Evolutionary conservation across 2,888 invertebrate genomes (phyloP).

Genomic region (Athetis lepigone): DNA sequence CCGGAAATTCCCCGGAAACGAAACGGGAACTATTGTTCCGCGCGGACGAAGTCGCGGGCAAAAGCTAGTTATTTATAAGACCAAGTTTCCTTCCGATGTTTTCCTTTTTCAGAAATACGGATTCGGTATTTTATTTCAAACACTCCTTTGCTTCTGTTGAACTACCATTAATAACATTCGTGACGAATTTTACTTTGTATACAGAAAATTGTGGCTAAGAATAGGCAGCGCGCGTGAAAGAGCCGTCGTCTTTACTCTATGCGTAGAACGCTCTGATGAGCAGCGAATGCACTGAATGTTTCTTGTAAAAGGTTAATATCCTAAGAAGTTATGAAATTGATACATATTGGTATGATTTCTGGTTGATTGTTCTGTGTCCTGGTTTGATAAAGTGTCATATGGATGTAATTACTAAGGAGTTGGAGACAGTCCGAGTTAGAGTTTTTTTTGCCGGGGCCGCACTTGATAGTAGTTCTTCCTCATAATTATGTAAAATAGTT

Average conservation of each 20-base stretch:
- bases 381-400: too few species aligned
- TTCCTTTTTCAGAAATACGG: too few species aligned
- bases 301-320: conserved; percentile 62
- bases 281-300: conserved; percentile 43
- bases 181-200: conserved; percentile 13
- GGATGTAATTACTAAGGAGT: too few species aligned
- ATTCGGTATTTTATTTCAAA: not conserved
- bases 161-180: conserved; percentile 30
- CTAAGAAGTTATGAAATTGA: conserved; percentile 51
- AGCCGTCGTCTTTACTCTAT: conserved; percentile 49
- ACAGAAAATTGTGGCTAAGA: conserved; percentile 24
- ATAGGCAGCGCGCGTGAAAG: conserved; percentile 38
- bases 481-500: too few species aligned
- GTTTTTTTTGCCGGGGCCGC: too few species aligned
- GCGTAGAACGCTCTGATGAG: conserved; percentile 57
- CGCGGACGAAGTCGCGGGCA: too few species aligned
- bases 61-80: too few species aligned
- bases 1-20: too few species aligned
- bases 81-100: too few species aligned
- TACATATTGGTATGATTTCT: conserved; percentile 14
- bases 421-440: too few species aligned
- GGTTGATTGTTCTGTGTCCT: conserved; percentile 1
- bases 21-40: too few species aligned
- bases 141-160: not conserved
- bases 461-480: too few species aligned